Evolutionary conservation across 2,888 invertebrate genomes (phyloP), one percentile per base, ranked within the genome.

Genomic region (Ernsta delagoae): DNA sequence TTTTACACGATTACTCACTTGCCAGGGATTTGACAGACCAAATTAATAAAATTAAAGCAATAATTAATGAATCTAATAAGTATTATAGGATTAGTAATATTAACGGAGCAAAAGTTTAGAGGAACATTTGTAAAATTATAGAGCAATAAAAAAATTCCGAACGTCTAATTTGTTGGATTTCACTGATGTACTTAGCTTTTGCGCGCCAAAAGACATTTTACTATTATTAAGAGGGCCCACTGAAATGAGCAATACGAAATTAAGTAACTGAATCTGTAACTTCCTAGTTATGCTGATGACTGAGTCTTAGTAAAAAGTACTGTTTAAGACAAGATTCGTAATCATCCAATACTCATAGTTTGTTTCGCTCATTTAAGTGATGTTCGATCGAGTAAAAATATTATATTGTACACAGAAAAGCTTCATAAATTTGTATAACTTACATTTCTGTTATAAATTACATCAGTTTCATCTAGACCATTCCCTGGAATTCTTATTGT

Each of bases 1-100:
- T 86, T 84, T 80, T 84, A 89, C 88, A 89, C 88, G 79, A 83
- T 83, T 81, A 82, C 81, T 86, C 90, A 89, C 89, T 86, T 82
- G 85, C 88, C 68, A 86, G 83, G 84, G 80, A 87, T 86, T 86
- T 86, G 84, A 89, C 84, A 88, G 89, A 90, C 90, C 90, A 89
- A 89, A 81, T 78, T 69, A 68, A 75, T 75, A 76, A 78, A 78
- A 80, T 80, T 84, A 83, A 87, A 86, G 83, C 86, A 89, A 87
- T 88, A 89, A 88, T 85, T 85, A 86, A 84, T 79, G 81, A 80
- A 83, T 81, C 77, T 79, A 82, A 79, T 85, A 84, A 83, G 80
- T 84, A 83, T 78, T 81, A 78, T 87, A 87, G 83, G 74, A 71
- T 82, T 83, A 82, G 77, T 75, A 76, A 82, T 81, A 79, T 78